Evolutionary conservation across 2,888 invertebrate species (phyloP), one percentile per base, ranked within the genome.

Genomic region (Acrobasis repandana): DNA sequence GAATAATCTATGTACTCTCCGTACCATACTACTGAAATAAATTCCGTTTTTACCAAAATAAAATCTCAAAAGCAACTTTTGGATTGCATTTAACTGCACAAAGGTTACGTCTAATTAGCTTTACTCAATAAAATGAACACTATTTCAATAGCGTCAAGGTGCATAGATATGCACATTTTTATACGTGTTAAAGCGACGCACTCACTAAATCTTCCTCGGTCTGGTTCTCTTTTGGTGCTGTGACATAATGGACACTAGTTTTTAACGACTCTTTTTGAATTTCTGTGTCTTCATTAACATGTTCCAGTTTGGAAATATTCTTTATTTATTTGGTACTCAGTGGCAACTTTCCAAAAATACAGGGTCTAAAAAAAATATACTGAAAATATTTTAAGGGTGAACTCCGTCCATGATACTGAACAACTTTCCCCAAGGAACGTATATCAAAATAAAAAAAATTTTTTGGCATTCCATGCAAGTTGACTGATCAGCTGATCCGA

Each of bases 201-300:
- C 64, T 20, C 67, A 58, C 67, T 78, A 76, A 73, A 77, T 78
- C 73, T 70, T 71, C 33, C 63, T 60, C 73, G 76, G 66, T 72
- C 76, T 71, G 71, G 70, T 74, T 74, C 71, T 57, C 20, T 51
- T 61, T 57, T 33, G 57, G 56, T 56, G 60, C 61, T 63, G 65
- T 64, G 54, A 65, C 63, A 63, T 65, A 65, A 69, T 66, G 58
- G 52, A 20, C 58, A 65, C 61, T 69, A 63, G 61, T 50, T 49
- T 48, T 49, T 48, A 57, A 58, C 16, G 46, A 43, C 38, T 43
- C 51, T 51, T 60, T 46, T 56, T 51, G 58, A 52, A 52, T 52
- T 36, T 52, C 16, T 18, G 11, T 36, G 16, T 34, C 52, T 52
- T 52, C 52, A 52, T 52, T 52, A 52, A 52, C 52, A 52, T 52